Conservation (phyloP, 2,797 vertebrate species). For the Rhincodon typus region DNA sequence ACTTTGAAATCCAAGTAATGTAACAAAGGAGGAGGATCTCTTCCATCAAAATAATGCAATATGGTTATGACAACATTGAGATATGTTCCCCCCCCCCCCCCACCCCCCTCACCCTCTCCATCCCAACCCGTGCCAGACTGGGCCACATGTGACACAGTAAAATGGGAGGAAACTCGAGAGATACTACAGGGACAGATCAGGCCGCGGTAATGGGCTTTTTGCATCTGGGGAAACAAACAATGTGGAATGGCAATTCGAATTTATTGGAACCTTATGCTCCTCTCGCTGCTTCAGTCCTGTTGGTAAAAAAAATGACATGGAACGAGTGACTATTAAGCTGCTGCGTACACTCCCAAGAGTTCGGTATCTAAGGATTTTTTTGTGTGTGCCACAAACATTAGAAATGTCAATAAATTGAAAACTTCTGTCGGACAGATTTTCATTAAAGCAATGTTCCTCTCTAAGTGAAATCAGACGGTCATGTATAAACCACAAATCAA, state of each 20-base stretch:
- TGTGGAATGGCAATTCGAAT: conserved; percentile 33
- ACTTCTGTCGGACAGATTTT: conserved; percentile 30
- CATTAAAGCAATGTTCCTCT: background rate
- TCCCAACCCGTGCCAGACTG: background rate
- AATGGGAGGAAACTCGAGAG: conserved; percentile 30
- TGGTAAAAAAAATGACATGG: conserved; percentile 4
- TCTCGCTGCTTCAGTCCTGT: conserved; percentile 13
- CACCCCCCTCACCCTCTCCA: background rate
- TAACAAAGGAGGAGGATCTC: background rate
- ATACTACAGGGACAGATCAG: conserved; percentile 33
- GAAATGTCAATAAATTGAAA: conserved; percentile 6
- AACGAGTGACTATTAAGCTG: conserved; percentile 20
- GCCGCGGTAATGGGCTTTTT: conserved; percentile 9
- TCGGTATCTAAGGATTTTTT: background rate
- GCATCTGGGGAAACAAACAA: conserved; percentile 33
- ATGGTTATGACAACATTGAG: background rate
- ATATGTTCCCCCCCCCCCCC: too few species aligned
- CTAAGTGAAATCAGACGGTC: conserved; percentile 10
- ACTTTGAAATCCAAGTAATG: background rate
- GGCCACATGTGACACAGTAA: conserved; percentile 31
- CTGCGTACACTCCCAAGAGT: background rate
- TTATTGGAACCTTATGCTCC: conserved; percentile 36
- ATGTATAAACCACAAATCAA: background rate
- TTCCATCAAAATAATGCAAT: background rate
- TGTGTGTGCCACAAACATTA: conserved; percentile 5